phyloP scores from a whole-genome alignment of 2,797 vertebrate genomes.

The Carduelis carduelis region DNA sequence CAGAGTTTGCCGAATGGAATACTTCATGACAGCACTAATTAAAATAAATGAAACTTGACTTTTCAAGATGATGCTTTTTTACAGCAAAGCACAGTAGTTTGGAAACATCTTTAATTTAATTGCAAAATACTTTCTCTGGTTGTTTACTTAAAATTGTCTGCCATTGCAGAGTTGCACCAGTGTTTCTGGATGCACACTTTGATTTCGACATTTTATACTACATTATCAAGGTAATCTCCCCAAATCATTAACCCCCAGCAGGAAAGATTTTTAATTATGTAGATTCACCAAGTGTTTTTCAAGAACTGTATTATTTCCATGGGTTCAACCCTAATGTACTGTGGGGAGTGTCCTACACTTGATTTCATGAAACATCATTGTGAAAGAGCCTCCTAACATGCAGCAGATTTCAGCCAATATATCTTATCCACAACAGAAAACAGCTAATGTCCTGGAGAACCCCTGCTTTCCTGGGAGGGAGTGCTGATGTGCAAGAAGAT shows the following conservation, averaged over 20 bases:
- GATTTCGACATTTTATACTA: slow-evolving; percentile 16
- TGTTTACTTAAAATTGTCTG: slow-evolving; percentile 62
- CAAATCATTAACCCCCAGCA: slow-evolving; percentile 60
- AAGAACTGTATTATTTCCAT: slow-evolving; percentile 23
- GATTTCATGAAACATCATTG: background rate
- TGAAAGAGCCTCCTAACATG: background rate
- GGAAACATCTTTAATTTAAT: slow-evolving; percentile 69
- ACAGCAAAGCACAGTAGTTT: slow-evolving; percentile 60
- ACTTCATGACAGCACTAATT: slow-evolving; percentile 46
- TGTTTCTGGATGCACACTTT: slow-evolving; percentile 11
- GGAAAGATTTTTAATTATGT: slow-evolving; percentile 64
- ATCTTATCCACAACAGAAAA: background rate
- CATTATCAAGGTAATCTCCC: slow-evolving; percentile 53
- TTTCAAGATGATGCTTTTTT: slow-evolving; percentile 51
- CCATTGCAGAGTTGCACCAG: background rate
- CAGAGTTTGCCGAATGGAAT: background rate
- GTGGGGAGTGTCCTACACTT: background rate
- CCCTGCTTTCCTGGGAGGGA: background rate
- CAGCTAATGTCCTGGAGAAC: background rate
- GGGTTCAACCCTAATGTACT: background rate
- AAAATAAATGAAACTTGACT: slow-evolving; percentile 68
- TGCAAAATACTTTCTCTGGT: slow-evolving; percentile 50
- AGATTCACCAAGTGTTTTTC: slow-evolving; percentile 40
- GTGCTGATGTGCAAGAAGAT: background rate
- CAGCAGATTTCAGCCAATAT: background rate